Evolutionary conservation across 2,797 vertebrate genomes (phyloP).

Genomic region (Anas bahamensis): DNA sequence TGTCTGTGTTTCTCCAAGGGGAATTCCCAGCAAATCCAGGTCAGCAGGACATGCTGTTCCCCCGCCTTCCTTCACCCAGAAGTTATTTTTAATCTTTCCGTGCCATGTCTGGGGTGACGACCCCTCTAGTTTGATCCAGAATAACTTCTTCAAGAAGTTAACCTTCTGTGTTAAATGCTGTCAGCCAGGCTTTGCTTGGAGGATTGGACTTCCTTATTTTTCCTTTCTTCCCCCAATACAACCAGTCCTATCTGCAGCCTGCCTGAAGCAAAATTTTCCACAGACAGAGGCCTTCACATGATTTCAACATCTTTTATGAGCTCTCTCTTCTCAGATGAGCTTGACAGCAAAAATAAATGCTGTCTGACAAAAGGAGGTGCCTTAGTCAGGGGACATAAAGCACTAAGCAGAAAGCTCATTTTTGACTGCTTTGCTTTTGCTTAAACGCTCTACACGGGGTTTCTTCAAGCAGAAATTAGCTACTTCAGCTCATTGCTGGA

Average conservation of each 20-base stretch:
- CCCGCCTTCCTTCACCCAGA: background rate
- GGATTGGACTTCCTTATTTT: background rate
- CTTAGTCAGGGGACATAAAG: background rate
- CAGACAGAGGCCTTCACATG: background rate
- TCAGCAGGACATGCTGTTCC: background rate
- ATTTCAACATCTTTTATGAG: conserved; percentile 1
- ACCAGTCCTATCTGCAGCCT: background rate
- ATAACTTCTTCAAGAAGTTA: background rate
- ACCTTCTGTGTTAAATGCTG: background rate
- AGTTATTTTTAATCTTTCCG: background rate
- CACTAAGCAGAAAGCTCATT: background rate
- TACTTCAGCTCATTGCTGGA: background rate
- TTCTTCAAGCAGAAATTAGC: background rate
- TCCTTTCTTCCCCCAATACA: background rate
- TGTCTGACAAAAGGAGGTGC: background rate
- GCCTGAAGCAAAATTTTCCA: background rate
- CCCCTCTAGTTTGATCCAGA: background rate
- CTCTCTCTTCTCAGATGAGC: conserved; percentile 4
- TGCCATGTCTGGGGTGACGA: background rate
- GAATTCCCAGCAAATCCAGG: background rate
- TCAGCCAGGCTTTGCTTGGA: background rate
- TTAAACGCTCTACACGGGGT: background rate
- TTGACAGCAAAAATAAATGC: background rate
- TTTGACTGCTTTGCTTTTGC: background rate
- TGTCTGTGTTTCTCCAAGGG: background rate